Evolutionary conservation across 2,113 vertebrate genomes (phyloP).

Genomic region (Nansenia antarctica): DNA sequence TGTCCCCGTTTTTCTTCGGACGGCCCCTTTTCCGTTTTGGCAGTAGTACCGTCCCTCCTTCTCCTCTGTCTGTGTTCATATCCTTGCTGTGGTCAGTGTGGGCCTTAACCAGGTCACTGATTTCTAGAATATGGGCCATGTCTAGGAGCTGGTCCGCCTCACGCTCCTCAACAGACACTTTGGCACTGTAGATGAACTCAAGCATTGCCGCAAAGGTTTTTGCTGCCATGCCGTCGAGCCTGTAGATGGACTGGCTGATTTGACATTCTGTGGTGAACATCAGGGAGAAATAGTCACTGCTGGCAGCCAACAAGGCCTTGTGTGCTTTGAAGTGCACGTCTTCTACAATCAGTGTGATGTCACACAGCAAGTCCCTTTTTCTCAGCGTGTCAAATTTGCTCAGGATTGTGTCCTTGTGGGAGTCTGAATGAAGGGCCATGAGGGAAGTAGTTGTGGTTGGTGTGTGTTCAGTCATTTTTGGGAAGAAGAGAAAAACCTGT

Average conservation of each 20-base stretch:
- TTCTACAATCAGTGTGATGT: constrained; percentile 91
- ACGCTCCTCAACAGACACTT: constrained; percentile 80
- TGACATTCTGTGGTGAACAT: constrained; percentile 87
- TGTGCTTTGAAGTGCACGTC: constrained; percentile 91
- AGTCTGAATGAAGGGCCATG: constrained; percentile 79
- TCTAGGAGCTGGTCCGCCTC: constrained; percentile 83
- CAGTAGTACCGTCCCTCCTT: background rate
- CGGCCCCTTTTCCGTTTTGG: constrained; percentile 86
- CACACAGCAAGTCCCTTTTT: constrained; percentile 87
- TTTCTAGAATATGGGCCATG: constrained; percentile 85
- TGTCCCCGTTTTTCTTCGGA: constrained; percentile 74
- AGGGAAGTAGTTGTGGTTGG: constrained; percentile 31
- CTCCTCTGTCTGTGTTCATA: background rate
- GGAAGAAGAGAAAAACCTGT: too few species aligned
- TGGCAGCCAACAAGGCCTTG: constrained; percentile 93
- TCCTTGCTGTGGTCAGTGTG: constrained; percentile 72
- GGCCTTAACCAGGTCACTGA: constrained; percentile 83
- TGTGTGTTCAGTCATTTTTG: constrained; percentile 72
- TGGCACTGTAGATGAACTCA: constrained; percentile 93
- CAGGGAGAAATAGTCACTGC: constrained; percentile 92
- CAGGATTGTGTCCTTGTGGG: constrained; percentile 84
- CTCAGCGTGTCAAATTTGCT: constrained; percentile 85
- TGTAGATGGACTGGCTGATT: constrained; percentile 76
- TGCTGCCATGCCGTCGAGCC: constrained; percentile 85
- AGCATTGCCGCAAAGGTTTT: constrained; percentile 82